Evolutionary conservation across 2,113 vertebrate species (phyloP).

Genomic region (Vombatus ursinus): DNA sequence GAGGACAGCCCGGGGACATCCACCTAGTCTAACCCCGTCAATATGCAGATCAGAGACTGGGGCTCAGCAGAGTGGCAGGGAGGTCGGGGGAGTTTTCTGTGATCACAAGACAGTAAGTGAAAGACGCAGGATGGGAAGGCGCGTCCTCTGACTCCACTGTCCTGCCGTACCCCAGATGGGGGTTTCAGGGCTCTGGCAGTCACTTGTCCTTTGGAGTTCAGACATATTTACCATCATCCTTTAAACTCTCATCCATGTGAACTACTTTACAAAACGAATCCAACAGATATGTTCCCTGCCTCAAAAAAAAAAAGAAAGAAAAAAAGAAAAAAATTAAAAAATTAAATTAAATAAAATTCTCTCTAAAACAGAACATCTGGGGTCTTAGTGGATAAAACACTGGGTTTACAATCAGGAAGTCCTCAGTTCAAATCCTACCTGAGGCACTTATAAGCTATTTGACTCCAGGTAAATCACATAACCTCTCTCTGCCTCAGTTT

Average conservation of each 20-base stretch:
- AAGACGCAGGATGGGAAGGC: too few relatives aligned
- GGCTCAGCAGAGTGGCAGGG: too few relatives aligned
- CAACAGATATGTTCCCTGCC: too few relatives aligned
- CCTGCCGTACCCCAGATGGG: accelerated
- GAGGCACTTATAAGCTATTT: neutral
- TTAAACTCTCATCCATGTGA: neutral
- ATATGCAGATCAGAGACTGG: too few relatives aligned
- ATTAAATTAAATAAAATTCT: too few relatives aligned
- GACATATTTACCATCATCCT: neutral
- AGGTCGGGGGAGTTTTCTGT: neutral
- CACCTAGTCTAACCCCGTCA: neutral
- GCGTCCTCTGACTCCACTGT: neutral
- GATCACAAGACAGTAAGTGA: neutral
- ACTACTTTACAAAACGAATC: too few relatives aligned
- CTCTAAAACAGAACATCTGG: neutral
- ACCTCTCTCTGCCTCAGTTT: too few relatives aligned
- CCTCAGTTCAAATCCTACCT: neutral
- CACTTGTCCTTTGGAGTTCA: too few relatives aligned
- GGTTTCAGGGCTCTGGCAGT: neutral
- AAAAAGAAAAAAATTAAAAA: too few relatives aligned
- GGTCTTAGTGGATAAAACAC: neutral
- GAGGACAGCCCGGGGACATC: neutral
- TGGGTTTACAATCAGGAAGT: neutral
- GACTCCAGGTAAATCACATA: neutral
- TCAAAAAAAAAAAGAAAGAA: too few relatives aligned